Evolutionary conservation across 2,888 invertebrate genomes (phyloP), one percentile per base, ranked within the genome.

Genomic region (Temnothorax ravouxi): DNA sequence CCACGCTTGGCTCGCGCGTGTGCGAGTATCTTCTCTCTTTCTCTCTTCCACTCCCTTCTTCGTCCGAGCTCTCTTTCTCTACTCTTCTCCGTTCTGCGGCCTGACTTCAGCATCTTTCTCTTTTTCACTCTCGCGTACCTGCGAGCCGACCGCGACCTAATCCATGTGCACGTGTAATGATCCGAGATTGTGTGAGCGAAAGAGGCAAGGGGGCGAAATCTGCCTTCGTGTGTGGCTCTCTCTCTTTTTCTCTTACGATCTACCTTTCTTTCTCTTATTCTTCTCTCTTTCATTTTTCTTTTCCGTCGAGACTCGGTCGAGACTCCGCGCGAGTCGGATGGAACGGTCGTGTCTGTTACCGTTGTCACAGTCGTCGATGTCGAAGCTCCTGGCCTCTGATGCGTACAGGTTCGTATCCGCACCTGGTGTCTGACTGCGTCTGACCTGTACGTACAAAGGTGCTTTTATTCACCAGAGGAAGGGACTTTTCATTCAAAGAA

Each of bases 1-100:
- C 91, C 91, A 91, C 91, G 91, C 91, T 91, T 91, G 85, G 81
- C 84, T 84, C 85, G 81, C 88, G 86, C 84, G 87, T 85, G 84
- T 86, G 80, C 85, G 75, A 74, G 77, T 67, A 79, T 79, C 50
- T 66, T 59, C 54, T 75, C 79, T 84, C 61, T 71, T 67, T 75
- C 75, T 64, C 38, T 54, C 61, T 67, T 41, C 62, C 59, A 38
- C 79, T 74, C 75, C 59, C 85, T 76, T 15, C 75, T 52, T 62
- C 84, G 59, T 67, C 38, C 61, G 69, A 38, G 21, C 41, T 59
- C 67, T 77, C 80, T 50, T 29, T 69, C 74, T 77, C 81, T 77
- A 83, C 25, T 69, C 56, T 64, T 47, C 59, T 69, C 69, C 54
- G 41, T 64, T 50, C 66, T 76, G 64, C 84, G 83, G 72, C 81